Percentiles rank a stretch among this genome's conserved stretches.
phyloP scores from a whole-genome alignment of 2,797 vertebrate genomes.

The Euthynnus affinis region DNA sequence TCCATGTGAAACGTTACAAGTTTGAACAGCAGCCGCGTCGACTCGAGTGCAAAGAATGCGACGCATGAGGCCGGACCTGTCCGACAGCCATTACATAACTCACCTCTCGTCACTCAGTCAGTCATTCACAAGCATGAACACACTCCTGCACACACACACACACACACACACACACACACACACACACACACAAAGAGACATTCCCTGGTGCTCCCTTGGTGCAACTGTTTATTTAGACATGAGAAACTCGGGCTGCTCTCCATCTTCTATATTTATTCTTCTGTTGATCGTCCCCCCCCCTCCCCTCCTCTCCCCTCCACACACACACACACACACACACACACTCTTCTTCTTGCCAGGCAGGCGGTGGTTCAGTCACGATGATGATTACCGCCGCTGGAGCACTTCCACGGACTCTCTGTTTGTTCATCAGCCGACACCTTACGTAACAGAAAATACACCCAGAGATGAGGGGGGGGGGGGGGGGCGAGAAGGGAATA shows the following conservation, averaged over 20 bases:
- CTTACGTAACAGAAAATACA: conserved; percentile 51
- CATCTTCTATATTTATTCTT: conserved; percentile 44
- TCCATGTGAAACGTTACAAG: not conserved
- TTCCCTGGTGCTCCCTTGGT: not conserved
- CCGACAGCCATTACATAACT: conserved; percentile 12
- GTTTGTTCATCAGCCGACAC: conserved; percentile 39
- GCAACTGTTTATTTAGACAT: conserved; percentile 38
- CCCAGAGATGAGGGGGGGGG: conserved; percentile 33
- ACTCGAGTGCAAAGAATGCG: conserved; percentile 26
- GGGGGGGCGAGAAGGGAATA: not conserved
- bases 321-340: too few species aligned
- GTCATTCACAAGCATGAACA: not conserved
- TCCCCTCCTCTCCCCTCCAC: too few species aligned
- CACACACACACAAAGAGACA: not conserved
- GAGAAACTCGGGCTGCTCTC: conserved; percentile 10
- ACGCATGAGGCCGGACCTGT: conserved; percentile 52
- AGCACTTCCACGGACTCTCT: not conserved
- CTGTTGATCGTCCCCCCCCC: conserved; percentile 25
- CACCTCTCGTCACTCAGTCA: conserved; percentile 24
- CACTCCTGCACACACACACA: too few species aligned
- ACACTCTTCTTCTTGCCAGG: conserved; percentile 49
- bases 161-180: not conserved
- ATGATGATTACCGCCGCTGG: conserved; percentile 31
- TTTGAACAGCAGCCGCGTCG: not conserved
- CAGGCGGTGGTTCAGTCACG: not conserved